phyloP scores from a whole-genome alignment of 2,113 vertebrate species.

The Patagioenas fasciata region DNA sequence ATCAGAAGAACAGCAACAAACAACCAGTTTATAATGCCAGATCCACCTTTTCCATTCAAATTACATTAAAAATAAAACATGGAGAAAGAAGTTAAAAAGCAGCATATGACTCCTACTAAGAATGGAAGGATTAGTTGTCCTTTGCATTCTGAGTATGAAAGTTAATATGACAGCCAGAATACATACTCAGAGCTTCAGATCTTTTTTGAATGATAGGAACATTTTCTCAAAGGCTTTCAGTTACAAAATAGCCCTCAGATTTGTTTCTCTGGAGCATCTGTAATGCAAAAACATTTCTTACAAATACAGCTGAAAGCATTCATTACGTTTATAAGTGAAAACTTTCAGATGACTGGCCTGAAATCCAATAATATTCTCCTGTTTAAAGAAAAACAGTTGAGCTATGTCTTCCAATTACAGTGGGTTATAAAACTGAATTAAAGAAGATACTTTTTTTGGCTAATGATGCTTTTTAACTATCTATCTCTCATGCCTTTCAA shows the following conservation, averaged over 20 bases:
- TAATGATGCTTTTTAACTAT: conserved; percentile 4
- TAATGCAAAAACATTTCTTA: conserved; percentile 39
- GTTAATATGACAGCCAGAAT: not conserved
- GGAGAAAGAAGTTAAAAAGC: conserved; percentile 25
- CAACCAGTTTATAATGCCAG: not conserved
- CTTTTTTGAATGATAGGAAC: conserved; percentile 7
- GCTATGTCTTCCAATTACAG: not conserved
- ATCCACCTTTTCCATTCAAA: conserved; percentile 42
- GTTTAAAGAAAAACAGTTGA: not conserved
- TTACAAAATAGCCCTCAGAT: conserved; percentile 36
- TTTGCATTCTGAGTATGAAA: conserved; percentile 8
- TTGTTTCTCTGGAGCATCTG: conserved; percentile 21
- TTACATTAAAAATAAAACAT: conserved; percentile 22
- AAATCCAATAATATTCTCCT: not conserved
- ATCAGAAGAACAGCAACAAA: conserved; percentile 9
- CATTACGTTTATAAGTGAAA: not conserved
- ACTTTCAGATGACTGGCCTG: not conserved
- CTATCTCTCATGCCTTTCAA: not conserved
- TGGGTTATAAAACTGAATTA: not conserved
- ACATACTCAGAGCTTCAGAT: conserved; percentile 12
- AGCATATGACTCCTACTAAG: not conserved
- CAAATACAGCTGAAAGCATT: conserved; percentile 27
- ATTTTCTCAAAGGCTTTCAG: conserved; percentile 39
- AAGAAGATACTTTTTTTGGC: not conserved
- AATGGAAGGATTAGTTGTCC: conserved; percentile 31